Conservation (phyloP, 2,888 invertebrate genomes). For the Aleiodes leptofemur region DNA sequence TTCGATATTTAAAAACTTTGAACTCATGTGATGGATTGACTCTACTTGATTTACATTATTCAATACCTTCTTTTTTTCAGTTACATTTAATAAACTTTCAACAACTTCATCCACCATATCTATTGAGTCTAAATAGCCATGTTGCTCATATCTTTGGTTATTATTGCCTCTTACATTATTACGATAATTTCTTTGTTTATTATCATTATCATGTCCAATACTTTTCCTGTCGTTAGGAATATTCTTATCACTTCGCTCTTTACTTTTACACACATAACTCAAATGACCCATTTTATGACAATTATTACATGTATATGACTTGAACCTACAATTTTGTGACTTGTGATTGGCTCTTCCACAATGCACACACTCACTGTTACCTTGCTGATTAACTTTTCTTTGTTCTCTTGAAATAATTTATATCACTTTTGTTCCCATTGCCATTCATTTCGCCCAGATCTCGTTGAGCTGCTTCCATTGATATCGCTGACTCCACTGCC, state of each 20-base stretch:
- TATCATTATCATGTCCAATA: not conserved
- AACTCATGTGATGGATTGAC: too few species aligned
- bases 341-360: conserved; percentile 36
- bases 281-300: conserved; percentile 40
- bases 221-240: not conserved
- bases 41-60: too few species aligned
- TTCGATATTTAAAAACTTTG: too few species aligned
- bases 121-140: conserved; percentile 31
- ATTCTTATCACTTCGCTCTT: conserved; percentile 13
- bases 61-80: too few species aligned
- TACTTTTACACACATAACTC: conserved; percentile 25
- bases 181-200: too few species aligned
- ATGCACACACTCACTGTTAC: conserved; percentile 7
- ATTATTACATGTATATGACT: conserved; percentile 33
- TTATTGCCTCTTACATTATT: not conserved
- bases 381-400: too few species aligned
- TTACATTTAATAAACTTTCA: conserved; percentile 2
- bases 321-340: conserved; percentile 26
- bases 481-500: conserved; percentile 43
- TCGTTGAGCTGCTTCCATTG: conserved; percentile 40
- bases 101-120: conserved; percentile 22
- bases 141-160: conserved; percentile 16
- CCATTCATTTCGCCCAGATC: conserved; percentile 40
- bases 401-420: not conserved
- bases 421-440: too few species aligned